These are phyloP conservation scores for Uloborus plumipes DNA, from an alignment of 2,888 invertebrate species.

Conservation along the genomic window DNA sequence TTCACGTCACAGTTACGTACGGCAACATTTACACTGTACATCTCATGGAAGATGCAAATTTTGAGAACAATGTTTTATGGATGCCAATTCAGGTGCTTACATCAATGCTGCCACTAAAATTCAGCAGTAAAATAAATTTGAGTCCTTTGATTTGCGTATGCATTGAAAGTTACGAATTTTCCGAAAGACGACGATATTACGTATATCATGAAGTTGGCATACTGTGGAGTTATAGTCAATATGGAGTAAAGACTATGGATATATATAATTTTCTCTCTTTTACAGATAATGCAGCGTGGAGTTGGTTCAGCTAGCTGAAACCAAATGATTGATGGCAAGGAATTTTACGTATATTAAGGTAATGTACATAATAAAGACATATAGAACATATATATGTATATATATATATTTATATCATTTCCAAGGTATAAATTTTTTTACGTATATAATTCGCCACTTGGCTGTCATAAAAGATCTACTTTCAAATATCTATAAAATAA, in stretches of 20 bases:
- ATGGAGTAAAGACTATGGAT: background rate
- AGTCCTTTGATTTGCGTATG: conserved; percentile 16
- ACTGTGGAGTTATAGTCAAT: background rate
- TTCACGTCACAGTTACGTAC: conserved; percentile 64
- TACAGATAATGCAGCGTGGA: conserved; percentile 5
- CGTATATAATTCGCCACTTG: conserved; percentile 39
- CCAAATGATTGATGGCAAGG: conserved; percentile 25
- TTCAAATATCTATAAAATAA: conserved; percentile 8
- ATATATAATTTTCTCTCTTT: conserved; percentile 23
- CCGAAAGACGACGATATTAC: conserved; percentile 37
- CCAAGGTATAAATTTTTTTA: conserved; percentile 28
- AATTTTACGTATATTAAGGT: conserved; percentile 57
- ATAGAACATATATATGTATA: conserved; percentile 38
- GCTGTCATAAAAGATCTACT: conserved; percentile 13
- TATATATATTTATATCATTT: conserved; percentile 14
- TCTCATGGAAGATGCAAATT: conserved; percentile 63
- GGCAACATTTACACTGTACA: conserved; percentile 64
- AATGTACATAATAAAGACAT: conserved; percentile 49
- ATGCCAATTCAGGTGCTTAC: conserved; percentile 38
- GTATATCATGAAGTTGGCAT: conserved; percentile 11
- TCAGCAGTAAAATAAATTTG: conserved; percentile 35
- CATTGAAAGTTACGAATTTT: conserved; percentile 20
- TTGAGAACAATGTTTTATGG: conserved; percentile 53
- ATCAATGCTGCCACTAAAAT: conserved; percentile 49
- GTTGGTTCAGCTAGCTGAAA: conserved; percentile 9